phyloP scores from a whole-genome alignment of 2,797 vertebrate species.

The Heteromormyrus szaboi region DNA sequence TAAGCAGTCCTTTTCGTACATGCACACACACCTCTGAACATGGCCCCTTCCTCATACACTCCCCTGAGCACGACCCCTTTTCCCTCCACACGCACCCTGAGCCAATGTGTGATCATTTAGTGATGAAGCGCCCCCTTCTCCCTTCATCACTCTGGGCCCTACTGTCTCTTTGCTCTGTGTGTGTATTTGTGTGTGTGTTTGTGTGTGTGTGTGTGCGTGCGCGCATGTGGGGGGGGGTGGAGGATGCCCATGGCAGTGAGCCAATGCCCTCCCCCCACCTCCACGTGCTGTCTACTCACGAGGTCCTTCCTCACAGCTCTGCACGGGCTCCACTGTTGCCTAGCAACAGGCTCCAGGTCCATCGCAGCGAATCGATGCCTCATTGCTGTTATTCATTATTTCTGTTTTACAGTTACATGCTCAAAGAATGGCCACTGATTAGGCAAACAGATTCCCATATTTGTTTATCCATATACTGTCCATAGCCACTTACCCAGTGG shows the following conservation, averaged over 20 bases:
- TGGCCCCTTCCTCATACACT: neutral
- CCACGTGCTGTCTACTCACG: slow-evolving; percentile 9
- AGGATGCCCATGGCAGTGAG: slow-evolving; percentile 4
- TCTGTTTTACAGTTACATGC: slow-evolving; percentile 1
- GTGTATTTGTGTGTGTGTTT: neutral
- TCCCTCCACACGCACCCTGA: neutral
- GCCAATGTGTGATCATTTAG: neutral
- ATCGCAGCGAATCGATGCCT: neutral
- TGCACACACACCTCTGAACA: neutral
- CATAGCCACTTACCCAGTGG: neutral
- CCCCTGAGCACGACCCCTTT: neutral
- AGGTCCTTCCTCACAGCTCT: neutral
- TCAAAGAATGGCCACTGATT: neutral
- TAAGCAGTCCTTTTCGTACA: too few relatives aligned
- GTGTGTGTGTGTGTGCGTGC: neutral
- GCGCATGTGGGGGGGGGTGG: neutral
- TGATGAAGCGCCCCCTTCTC: neutral
- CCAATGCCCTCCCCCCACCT: neutral
- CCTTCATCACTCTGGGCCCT: neutral
- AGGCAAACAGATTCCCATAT: neutral
- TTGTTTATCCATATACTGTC: neutral
- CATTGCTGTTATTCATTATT: neutral
- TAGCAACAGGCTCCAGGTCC: slow-evolving; percentile 7
- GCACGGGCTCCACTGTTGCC: neutral
- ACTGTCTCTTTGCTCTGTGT: neutral